phyloP scores from a whole-genome alignment of 2,797 vertebrate species.

The Myotis planiceps region DNA sequence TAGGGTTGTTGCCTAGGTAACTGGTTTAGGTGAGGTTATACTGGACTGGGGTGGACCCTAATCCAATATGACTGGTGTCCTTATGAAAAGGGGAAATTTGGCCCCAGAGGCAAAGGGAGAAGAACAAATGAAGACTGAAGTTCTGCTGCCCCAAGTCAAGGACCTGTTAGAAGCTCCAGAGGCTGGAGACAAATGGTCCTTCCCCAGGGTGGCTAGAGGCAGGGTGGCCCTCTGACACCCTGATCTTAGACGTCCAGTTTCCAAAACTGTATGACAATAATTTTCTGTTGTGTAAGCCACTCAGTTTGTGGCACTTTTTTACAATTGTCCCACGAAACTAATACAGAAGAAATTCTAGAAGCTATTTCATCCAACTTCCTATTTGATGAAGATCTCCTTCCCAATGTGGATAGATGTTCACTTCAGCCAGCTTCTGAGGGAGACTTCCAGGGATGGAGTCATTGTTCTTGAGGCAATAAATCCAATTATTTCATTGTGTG shows the following conservation, averaged over 20 bases:
- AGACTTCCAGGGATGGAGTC: background rate
- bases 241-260: background rate
- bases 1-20: background rate
- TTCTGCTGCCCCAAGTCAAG: background rate
- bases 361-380: background rate
- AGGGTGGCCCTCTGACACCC: fast-evolving
- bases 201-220: background rate
- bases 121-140: background rate
- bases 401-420: background rate
- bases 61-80: background rate
- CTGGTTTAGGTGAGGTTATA: background rate
- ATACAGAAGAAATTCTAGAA: background rate
- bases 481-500: background rate
- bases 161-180: background rate
- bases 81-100: background rate
- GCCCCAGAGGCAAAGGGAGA: background rate
- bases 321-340: background rate
- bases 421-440: fast-evolving
- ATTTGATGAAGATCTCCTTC: background rate
- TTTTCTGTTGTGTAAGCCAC: background rate
- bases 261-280: background rate
- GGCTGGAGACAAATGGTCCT: background rate
- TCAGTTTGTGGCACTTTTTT: background rate
- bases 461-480: background rate
- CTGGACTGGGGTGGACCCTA: background rate